Conservation (phyloP, 1,140 invertebrate genomes). For the Holcopasites calliopsidis region DNA sequence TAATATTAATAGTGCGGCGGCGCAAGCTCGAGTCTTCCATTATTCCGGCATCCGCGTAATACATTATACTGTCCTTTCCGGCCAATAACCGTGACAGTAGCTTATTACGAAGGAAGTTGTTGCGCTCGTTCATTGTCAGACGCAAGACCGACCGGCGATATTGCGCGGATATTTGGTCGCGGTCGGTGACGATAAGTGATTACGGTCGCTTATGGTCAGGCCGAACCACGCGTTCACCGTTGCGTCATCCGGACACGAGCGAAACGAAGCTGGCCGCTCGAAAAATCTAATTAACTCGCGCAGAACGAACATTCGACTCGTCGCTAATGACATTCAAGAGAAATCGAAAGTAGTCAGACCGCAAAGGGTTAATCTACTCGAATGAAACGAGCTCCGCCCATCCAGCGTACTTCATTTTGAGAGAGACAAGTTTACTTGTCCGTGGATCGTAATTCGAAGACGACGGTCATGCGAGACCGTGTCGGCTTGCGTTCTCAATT, state of each 20-base stretch:
- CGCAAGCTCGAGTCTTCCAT: background rate
- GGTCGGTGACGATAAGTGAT: background rate
- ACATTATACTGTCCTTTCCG: background rate
- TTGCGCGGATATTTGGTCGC: background rate
- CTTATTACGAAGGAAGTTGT: constrained; percentile 3
- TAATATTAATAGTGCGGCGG: background rate
- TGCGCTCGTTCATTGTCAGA: constrained; percentile 6
- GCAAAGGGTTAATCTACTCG: constrained; percentile 22
- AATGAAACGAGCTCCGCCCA: background rate
- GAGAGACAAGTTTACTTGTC: background rate
- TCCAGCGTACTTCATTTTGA: background rate
- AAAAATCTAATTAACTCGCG: background rate
- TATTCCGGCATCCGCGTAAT: background rate
- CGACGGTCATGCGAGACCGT: background rate
- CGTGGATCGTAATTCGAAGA: background rate
- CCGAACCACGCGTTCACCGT: background rate
- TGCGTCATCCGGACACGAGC: background rate
- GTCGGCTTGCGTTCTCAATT: constrained; percentile 4
- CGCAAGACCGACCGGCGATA: background rate
- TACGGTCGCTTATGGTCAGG: background rate
- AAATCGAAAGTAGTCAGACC: constrained; percentile 11
- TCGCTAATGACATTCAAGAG: background rate
- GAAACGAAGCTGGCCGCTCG: background rate
- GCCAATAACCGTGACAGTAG: background rate
- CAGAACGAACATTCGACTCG: background rate